Base-by-base conservation (phyloP, 2,113 vertebrate species). In the Galemys pyrenaicus region DNA sequence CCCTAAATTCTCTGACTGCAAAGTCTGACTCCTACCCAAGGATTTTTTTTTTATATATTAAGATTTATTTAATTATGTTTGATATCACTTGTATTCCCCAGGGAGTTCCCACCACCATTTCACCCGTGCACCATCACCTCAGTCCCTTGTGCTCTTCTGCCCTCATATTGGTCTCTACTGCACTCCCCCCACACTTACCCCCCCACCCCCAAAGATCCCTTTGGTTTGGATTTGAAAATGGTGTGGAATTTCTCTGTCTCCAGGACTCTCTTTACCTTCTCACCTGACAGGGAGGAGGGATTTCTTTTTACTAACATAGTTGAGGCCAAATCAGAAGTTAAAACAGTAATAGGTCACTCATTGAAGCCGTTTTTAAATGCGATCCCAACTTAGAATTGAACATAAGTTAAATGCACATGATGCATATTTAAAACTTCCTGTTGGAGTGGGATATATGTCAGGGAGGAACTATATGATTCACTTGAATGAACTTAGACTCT, bases 301-400 rank as follows among this genome's bases (percentile, higher is more conserved):
- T 94, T 82, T 73, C 67, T 83, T 97, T 96, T 96, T 19, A 1
- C 88, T 95, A 85, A 94, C 75, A 78, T 80, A 75, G 49, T 78
- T 64, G 83, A 94, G 91, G 85, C 87, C 93, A 95, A 97, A 96
- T 96, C 80, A 74, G 83, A 65, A 93, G 96, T 93, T 81, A 86
- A 97, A 93, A 71, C 68, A 68, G 13, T 79, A 30, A 37, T 41
- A 88, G 54, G 54, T 22, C 19, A 70, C 58, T 89, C 32, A 46
- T 95, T 95, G 93, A 92, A 75, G 51, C 71, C 94, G 19, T 62
- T 95, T 15, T 95, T 15, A 96, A 97, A 94, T 96, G 75, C 91
- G 58, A 95, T 92, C 95, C 74, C 84, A n/a, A 28, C 83, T 89
- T 97, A 94, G 74, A 60, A 74, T 94, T 91, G 96, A 89, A 44